Conservation (phyloP, 2,888 invertebrate genomes). For the Portevinia maculata region DNA sequence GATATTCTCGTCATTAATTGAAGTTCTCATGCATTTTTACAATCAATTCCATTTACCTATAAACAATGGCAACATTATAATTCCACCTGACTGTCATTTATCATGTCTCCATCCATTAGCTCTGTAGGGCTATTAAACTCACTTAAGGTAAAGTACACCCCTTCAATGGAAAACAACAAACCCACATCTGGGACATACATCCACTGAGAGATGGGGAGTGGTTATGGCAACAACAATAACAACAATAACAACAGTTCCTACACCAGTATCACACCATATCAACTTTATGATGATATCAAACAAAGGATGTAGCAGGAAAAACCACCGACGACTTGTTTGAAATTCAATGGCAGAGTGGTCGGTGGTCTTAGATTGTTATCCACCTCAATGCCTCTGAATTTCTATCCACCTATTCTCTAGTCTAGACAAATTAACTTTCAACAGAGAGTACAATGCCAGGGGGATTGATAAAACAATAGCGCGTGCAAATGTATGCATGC, state of each 20-base stretch:
- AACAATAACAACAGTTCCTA: slow-evolving; percentile 24
- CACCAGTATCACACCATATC: slow-evolving; percentile 56
- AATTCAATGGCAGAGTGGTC: slow-evolving; percentile 64
- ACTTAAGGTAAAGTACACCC: slow-evolving; percentile 43
- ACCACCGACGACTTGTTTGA: slow-evolving; percentile 57
- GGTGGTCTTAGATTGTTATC: slow-evolving; percentile 55
- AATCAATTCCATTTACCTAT: slow-evolving; percentile 49
- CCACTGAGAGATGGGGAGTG: slow-evolving; percentile 28
- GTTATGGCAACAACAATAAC: slow-evolving; percentile 28
- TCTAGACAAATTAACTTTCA: slow-evolving; percentile 69
- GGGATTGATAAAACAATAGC: slow-evolving; percentile 58
- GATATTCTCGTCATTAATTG: slow-evolving; percentile 40
- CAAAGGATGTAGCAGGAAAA: slow-evolving; percentile 44
- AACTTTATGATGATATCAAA: slow-evolving; percentile 57
- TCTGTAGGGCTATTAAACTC: slow-evolving; percentile 52
- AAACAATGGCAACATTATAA: slow-evolving; percentile 36
- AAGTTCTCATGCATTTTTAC: slow-evolving; percentile 50
- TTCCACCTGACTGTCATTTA: slow-evolving; percentile 56
- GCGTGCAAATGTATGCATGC: slow-evolving; percentile 69
- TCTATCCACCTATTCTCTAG: slow-evolving; percentile 28
- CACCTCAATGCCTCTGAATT: slow-evolving; percentile 35
- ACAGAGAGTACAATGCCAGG: neutral
- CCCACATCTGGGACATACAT: slow-evolving; percentile 20
- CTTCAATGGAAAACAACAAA: neutral
- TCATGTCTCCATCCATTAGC: slow-evolving; percentile 24